Conservation (phyloP, 2,888 invertebrate genomes). For the Hydrotaea diabolus region DNA sequence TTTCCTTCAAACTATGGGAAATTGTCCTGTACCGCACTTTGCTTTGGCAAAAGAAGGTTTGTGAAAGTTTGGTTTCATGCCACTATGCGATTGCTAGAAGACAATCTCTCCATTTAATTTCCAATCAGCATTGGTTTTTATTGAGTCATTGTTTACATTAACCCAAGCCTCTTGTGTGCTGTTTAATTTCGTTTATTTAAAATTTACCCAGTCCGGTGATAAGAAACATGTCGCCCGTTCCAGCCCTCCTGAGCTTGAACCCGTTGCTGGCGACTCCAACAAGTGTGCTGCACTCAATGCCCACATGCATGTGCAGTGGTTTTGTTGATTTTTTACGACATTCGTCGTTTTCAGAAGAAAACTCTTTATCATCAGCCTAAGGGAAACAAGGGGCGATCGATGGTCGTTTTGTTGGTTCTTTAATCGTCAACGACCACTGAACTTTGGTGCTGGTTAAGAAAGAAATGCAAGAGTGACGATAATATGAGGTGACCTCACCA, state of each 20-base stretch:
- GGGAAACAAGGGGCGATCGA: not conserved
- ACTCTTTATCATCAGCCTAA: not conserved
- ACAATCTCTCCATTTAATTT: not conserved
- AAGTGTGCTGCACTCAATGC: not conserved
- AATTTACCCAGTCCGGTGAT: not conserved
- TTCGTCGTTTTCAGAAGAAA: not conserved
- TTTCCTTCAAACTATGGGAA: too few relatives aligned
- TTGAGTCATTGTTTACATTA: not conserved
- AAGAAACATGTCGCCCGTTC: conserved; percentile 8
- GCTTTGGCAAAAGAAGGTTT: too few relatives aligned
- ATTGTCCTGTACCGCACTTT: too few relatives aligned
- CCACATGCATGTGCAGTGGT: not conserved
- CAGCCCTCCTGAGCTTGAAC: not conserved
- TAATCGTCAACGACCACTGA: not conserved
- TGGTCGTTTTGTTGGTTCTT: not conserved
- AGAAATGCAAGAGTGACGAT: not conserved
- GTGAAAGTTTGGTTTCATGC: not conserved
- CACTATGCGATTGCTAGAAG: not conserved
- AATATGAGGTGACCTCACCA: not conserved
- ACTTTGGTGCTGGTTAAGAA: not conserved
- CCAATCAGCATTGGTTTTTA: not conserved
- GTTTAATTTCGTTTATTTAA: not conserved
- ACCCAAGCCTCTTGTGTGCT: not conserved
- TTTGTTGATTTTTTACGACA: not conserved
- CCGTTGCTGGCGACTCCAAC: not conserved